Base-by-base conservation (phyloP, 2,888 invertebrate species). In the Ennomos fuscantarius region DNA sequence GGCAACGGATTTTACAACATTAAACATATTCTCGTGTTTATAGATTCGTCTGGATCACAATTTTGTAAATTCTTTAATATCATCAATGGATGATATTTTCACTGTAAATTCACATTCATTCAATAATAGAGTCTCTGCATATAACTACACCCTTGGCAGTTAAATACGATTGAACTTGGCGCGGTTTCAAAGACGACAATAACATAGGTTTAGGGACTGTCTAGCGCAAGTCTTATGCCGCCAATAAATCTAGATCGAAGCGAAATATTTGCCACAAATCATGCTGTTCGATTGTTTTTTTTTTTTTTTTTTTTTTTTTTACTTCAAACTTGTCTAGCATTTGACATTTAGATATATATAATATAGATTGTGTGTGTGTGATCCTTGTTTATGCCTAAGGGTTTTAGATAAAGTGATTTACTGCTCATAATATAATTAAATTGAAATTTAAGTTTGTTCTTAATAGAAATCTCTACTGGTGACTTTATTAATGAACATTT, bases 121-220 rank as follows among this genome's bases (percentile, higher is more conserved):
- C 24, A 45, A 35, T 45, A 34, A 10, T 44, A 45, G 9, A 34
- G 34, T 52, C 5, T 46, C 15, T 55, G 49, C 57, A 44, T 24
- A 24, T 24, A 44, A 45, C 55, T 48, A 43, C 48, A 62, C 46
- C 74, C 74, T 80, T 84, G 84, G 78, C 79, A 79, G 70, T 72
- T 72, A 63, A 66, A 70, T 66, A 68, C 61, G 66, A 74, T 74
- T 74, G 73, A 67, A 81, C 69, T 84, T 86, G 85, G 86, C 86
- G 64, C 58, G 40, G 65, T 67, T 80, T 85, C 86, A 86, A 86
- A 55, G 56, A 41, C 47, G 62, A 52, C 66, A 64, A 50, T 65
- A 70, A 67, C 55, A 65, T 57, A 67, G 71, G 62, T 62, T 75
- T 72, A 72, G 67, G 74, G 65, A 66, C 69, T 54, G 57, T 65